These are phyloP conservation scores for Vulpes vulpes DNA, from an alignment of 2,113 vertebrate species.

Conservation along the genomic window DNA sequence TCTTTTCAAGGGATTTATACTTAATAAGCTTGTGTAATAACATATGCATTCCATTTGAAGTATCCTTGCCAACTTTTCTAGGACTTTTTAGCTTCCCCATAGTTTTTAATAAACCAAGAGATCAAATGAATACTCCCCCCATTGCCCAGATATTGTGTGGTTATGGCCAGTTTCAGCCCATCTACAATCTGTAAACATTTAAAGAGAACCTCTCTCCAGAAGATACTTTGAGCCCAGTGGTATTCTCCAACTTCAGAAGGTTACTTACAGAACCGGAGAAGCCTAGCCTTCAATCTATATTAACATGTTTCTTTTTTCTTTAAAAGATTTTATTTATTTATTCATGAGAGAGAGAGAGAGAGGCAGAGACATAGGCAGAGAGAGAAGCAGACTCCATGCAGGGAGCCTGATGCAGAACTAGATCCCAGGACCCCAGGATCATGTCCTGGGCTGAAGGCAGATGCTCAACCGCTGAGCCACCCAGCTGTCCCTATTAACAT, in stretches of 20 bases:
- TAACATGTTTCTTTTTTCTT: background rate
- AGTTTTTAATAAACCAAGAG: constrained; percentile 64
- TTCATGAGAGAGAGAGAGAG: no score
- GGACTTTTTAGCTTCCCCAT: constrained; percentile 11
- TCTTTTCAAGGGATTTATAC: constrained; percentile 36
- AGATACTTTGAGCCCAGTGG: background rate
- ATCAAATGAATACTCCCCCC: constrained; percentile 12
- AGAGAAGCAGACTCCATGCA: no score
- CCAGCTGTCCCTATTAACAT: background rate
- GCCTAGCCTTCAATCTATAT: background rate
- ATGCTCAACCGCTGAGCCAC: no score
- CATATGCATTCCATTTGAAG: background rate
- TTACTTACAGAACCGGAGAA: background rate
- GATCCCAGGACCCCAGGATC: no score
- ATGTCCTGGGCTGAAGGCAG: no score
- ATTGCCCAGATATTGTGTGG: background rate
- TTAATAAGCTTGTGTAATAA: constrained; percentile 41
- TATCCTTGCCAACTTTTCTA: constrained; percentile 49
- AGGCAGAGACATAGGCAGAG: no score
- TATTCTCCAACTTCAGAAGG: background rate
- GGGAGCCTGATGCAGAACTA: no score
- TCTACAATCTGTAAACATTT: background rate
- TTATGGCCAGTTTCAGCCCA: background rate
- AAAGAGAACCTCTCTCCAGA: background rate
- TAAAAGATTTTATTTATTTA: no score